Base-by-base conservation (phyloP, 2,888 invertebrate species). In the Parascotia fuliginaria region DNA sequence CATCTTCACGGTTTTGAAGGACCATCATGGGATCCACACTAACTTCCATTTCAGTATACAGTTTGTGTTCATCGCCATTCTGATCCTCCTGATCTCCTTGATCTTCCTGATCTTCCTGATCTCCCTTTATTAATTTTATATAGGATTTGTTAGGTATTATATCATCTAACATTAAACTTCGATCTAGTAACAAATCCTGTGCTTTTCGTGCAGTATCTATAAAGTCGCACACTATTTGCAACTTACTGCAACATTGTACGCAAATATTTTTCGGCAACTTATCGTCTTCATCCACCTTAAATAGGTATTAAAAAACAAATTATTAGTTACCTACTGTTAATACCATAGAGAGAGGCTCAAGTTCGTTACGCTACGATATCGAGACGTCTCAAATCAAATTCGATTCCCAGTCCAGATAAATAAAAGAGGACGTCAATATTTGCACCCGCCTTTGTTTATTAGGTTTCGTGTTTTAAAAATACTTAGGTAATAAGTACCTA, bases 1-100 rank as follows among this genome's bases (percentile, higher is more conserved):
- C 58, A 33, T 85, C 88, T 56, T 93, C 93, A 53, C 92, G 84
- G 60, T 93, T 94, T 66, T 95, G 94, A 36, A 95, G 79, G 65
- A 95, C 94, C 75, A 95, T 85, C 94, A 95, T 95, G 3, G 95
- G 95, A 77, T 95, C 95, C 0, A 95, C 93, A 74, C 93, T 93
- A 0, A 95, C 93, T 87, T 95, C 95, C 93, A 95, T 93, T 83
- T 94, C 93, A 42, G 92, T 93, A 41, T 87, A 79, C 3, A 24
- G 24, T 73, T 75, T 78, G 19, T 34, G 43, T 9, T 82, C 83
- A 61, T 77, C 75, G 40, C 78, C 79, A 38, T 37, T 56, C 32
- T 42, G 37, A 2, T 61, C 53, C 45, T 72, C 75, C 1, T 56
- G 19, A 34, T 77, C 74, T 13, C 61, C 52, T 44, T 76, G 69